phyloP scores from a whole-genome alignment of 1,140 invertebrate genomes.

The Lordiphosa mommai region DNA sequence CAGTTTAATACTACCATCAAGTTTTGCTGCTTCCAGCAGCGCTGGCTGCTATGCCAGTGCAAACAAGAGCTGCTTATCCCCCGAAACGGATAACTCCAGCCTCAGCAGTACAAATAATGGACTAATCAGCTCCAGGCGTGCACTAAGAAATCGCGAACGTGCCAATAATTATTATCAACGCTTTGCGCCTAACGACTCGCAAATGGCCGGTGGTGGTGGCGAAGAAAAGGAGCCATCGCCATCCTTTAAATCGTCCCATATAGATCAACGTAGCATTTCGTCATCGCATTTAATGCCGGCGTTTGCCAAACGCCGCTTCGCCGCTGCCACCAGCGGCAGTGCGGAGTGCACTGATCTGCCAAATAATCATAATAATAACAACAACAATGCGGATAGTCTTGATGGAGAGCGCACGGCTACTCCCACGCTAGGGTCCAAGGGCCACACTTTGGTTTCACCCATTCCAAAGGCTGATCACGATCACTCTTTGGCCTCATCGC shows the following conservation, averaged over 20 bases:
- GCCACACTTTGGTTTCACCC: not conserved
- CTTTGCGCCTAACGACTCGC: slow-evolving; percentile 36
- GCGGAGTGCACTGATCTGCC: slow-evolving; percentile 19
- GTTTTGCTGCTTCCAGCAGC: not conserved
- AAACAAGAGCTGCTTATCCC: slow-evolving; percentile 28
- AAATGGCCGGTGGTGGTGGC: slow-evolving; percentile 7
- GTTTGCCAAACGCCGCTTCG: slow-evolving; percentile 65
- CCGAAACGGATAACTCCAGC: slow-evolving; percentile 40
- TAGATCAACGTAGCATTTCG: slow-evolving; percentile 76
- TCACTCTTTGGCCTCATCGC: slow-evolving; percentile 24
- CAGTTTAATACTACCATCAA: not conserved
- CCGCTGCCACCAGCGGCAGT: slow-evolving; percentile 1
- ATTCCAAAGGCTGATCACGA: slow-evolving; percentile 17
- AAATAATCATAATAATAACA: slow-evolving; percentile 18
- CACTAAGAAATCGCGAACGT: slow-evolving; percentile 50
- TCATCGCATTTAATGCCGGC: slow-evolving; percentile 79
- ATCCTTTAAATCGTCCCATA: slow-evolving; percentile 32
- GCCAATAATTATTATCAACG: slow-evolving; percentile 67
- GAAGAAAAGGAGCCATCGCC: slow-evolving; percentile 22
- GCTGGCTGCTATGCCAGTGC: not conserved
- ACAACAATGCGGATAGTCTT: too few species aligned
- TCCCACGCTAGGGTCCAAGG: not conserved
- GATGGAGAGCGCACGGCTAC: slow-evolving; percentile 3
- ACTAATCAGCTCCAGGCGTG: slow-evolving; percentile 50
- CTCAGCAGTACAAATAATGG: slow-evolving; percentile 36